phyloP scores from a whole-genome alignment of 2,888 invertebrate genomes.

The Diabrotica balteata region DNA sequence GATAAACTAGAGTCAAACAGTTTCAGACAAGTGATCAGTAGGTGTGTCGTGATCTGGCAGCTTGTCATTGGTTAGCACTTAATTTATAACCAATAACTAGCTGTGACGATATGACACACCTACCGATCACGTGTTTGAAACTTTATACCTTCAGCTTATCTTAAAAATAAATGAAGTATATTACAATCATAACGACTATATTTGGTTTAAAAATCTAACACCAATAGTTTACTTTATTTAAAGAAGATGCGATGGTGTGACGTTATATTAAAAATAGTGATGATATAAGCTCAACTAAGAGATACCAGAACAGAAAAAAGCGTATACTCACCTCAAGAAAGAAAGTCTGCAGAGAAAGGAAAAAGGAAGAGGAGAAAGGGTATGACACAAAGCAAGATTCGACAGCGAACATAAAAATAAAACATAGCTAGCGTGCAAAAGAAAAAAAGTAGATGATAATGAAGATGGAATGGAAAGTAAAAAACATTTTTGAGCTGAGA shows the following conservation, averaged over 20 bases:
- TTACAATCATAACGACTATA: not conserved
- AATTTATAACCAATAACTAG: no score
- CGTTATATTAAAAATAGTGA: not conserved
- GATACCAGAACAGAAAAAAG: slow-evolving; percentile 38
- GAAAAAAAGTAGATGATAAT: slow-evolving; percentile 48
- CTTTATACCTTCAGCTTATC: no score
- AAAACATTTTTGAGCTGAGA: slow-evolving; percentile 54
- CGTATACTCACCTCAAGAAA: slow-evolving; percentile 48
- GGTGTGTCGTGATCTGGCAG: no score
- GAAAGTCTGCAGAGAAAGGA: slow-evolving; percentile 32
- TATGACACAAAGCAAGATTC: slow-evolving; percentile 61
- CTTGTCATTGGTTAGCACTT: no score
- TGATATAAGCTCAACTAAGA: slow-evolving; percentile 5
- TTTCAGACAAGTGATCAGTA: no score
- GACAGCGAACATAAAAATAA: slow-evolving; percentile 55
- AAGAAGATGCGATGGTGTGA: not conserved
- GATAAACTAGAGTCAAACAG: no score
- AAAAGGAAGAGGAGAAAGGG: slow-evolving; percentile 43
- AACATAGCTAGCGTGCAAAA: slow-evolving; percentile 45
- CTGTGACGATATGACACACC: no score
- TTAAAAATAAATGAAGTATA: no score
- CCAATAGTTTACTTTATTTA: not conserved
- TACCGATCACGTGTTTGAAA: no score
- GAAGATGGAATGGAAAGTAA: slow-evolving; percentile 31
- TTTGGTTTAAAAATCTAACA: not conserved